phyloP scores from a whole-genome alignment of 2,113 vertebrate genomes.

The Mystacornis crossleyi region DNA sequence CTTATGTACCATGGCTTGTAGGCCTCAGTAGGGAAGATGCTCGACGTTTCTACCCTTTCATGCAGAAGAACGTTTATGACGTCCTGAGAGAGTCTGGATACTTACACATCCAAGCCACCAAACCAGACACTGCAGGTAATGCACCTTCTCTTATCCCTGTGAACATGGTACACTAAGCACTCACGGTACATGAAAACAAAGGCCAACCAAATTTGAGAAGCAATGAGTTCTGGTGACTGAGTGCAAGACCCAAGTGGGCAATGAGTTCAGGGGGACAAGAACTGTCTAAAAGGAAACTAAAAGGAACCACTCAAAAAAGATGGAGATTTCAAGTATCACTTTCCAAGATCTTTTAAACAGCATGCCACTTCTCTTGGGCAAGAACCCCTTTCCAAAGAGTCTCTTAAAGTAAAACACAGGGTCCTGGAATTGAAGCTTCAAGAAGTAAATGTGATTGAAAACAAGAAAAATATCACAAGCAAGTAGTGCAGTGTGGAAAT shows the following conservation, averaged over 20 bases:
- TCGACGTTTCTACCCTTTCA: conserved; percentile 78
- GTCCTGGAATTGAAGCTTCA: background rate
- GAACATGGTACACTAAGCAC: background rate
- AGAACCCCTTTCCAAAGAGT: background rate
- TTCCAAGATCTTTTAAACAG: background rate
- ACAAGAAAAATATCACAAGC: background rate
- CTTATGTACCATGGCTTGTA: conserved; percentile 84
- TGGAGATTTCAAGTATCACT: background rate
- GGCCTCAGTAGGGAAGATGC: conserved; percentile 83
- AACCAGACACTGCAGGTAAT: conserved; percentile 88
- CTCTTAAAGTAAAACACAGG: background rate
- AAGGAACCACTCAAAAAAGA: background rate
- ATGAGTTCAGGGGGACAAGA: background rate
- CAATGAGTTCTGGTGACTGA: background rate
- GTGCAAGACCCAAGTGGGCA: background rate
- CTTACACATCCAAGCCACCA: conserved; percentile 88
- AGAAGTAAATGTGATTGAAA: background rate
- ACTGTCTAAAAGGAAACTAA: background rate
- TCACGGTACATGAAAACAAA: background rate
- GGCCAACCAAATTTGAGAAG: background rate
- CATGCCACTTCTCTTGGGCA: background rate
- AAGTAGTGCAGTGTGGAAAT: background rate
- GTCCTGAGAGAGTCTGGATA: conserved; percentile 82
- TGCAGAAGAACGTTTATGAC: conserved; percentile 78
- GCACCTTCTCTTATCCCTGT: background rate